Evolutionary conservation across 92 coral and sea anemone species (phyloP).

Genomic region (Bergia puertoricense): DNA sequence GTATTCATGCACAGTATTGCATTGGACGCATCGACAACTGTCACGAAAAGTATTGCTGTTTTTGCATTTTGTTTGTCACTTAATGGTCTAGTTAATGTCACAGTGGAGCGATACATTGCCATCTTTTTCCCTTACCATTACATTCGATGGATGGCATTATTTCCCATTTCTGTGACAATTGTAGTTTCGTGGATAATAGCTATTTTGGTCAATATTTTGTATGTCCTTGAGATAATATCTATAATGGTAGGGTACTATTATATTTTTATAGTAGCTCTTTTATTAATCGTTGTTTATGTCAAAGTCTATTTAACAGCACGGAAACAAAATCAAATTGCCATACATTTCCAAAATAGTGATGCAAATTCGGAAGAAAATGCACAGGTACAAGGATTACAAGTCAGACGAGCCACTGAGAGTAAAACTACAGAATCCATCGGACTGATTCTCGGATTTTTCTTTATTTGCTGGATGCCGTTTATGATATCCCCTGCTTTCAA

Average conservation of each 20-base stretch:
- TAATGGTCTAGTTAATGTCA: slow-evolving; percentile 2
- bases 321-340: not conserved
- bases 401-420: not conserved
- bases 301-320: slow-evolving; percentile 9
- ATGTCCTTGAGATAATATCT: not conserved
- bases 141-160: slow-evolving; percentile 12
- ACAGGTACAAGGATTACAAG: not conserved
- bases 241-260: not conserved
- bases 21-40: not conserved
- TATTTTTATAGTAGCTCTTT: slow-evolving; percentile 14
- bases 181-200: slow-evolving; percentile 3
- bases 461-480: slow-evolving; percentile 2
- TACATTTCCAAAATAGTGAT: not conserved
- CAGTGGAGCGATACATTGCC: slow-evolving; percentile 14
- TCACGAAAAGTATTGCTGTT: too few species aligned
- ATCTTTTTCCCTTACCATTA: slow-evolving; percentile 8
- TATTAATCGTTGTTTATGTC: not conserved
- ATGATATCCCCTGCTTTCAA: slow-evolving; percentile 8
- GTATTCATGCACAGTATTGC: slow-evolving; percentile 21
- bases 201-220: not conserved
- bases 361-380: not conserved
- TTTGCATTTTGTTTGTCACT: not conserved
- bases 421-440: slow-evolving; percentile 9
- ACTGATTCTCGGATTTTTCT: not conserved
- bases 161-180: not conserved